These are phyloP conservation scores for Halichoerus grypus DNA, from an alignment of 2,113 vertebrate species.

Conservation along the genomic window DNA sequence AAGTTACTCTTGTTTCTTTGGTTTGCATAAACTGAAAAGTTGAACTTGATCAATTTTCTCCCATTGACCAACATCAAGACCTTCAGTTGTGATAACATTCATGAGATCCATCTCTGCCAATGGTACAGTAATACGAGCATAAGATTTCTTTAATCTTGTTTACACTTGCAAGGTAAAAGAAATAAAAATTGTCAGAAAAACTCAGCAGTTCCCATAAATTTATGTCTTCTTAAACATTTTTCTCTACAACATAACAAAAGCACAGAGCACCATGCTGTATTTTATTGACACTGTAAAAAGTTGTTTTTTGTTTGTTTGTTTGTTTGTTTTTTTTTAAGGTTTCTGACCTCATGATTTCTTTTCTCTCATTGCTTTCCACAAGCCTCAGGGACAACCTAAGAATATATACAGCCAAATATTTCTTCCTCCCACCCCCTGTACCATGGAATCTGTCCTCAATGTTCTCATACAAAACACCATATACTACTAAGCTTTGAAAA, in stretches of 20 bases:
- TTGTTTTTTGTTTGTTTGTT: no score
- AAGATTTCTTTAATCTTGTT: constrained; percentile 51
- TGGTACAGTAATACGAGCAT: not conserved
- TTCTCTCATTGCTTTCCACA: not conserved
- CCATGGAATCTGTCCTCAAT: constrained; percentile 8
- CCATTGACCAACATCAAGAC: not conserved
- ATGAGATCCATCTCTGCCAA: not conserved
- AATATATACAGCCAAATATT: constrained; percentile 15
- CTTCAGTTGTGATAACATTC: not conserved
- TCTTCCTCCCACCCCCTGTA: not conserved
- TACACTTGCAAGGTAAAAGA: constrained; percentile 56
- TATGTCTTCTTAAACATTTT: constrained; percentile 70
- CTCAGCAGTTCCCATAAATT: constrained; percentile 65
- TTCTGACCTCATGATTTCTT: constrained; percentile 34
- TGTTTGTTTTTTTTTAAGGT: constrained; percentile 1
- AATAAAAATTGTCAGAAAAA: constrained; percentile 67
- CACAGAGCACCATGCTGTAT: not conserved
- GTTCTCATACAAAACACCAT: not conserved
- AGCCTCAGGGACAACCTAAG: not conserved
- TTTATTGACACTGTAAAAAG: constrained; percentile 69
- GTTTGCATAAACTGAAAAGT: not conserved
- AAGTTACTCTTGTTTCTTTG: not conserved
- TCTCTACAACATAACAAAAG: constrained; percentile 44
- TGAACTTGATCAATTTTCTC: not conserved
- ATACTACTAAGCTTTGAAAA: constrained; percentile 40